Percentiles rank a stretch among this genome's conserved stretches.
Evolutionary conservation across 2,113 vertebrate species (phyloP).

Genomic region (Tylochromis polylepis): DNA sequence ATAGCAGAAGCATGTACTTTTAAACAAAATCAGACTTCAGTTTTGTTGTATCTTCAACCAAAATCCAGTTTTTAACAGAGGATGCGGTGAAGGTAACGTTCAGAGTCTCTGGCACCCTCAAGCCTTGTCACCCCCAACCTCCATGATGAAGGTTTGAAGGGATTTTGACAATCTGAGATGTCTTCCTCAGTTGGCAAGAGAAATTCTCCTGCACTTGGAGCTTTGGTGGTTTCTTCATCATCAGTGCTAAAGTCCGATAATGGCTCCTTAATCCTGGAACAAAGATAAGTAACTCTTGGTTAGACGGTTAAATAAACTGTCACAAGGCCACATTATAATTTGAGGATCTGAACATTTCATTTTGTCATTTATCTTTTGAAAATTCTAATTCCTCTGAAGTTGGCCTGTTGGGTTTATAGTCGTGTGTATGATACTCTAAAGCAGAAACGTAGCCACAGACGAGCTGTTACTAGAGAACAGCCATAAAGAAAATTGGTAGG

Average conservation of each 20-base stretch:
- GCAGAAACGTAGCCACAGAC: background rate
- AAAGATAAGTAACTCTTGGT: background rate
- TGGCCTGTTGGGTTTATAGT: background rate
- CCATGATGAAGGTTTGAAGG: conserved; percentile 28
- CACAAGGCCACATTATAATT: background rate
- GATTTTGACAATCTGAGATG: background rate
- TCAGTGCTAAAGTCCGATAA: background rate
- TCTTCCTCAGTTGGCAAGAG: background rate
- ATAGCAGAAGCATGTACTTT: background rate
- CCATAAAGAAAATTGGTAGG: background rate
- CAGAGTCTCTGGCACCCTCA: conserved; percentile 43
- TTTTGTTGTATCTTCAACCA: background rate
- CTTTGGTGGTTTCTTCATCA: conserved; percentile 1
- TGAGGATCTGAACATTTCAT: background rate
- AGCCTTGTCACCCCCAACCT: conserved; percentile 21
- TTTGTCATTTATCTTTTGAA: background rate
- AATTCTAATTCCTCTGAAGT: background rate
- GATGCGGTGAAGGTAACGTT: conserved; percentile 69
- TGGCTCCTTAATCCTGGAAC: conserved; percentile 49
- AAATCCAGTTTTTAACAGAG: conserved; percentile 42
- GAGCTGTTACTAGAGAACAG: background rate
- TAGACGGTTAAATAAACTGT: background rate
- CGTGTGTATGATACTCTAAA: background rate
- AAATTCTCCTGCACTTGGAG: background rate
- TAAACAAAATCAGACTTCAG: background rate